A percentile compares a stretch with the other conserved stretches of the same genome.
Evolutionary conservation across 1,140 invertebrate species (phyloP).

Genomic region (Eulimnadia texana): DNA sequence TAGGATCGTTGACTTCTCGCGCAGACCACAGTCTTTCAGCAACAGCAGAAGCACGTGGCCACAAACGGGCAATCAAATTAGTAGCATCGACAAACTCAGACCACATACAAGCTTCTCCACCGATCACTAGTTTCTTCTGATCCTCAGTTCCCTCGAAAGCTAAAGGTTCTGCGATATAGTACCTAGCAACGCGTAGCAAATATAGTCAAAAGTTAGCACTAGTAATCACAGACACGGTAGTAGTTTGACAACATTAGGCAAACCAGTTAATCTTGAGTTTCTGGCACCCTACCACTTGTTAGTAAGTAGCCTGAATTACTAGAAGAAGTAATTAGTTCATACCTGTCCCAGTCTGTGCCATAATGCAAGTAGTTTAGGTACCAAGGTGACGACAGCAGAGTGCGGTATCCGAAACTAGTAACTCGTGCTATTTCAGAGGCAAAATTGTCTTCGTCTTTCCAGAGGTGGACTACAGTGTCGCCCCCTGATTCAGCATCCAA

Average conservation of each 20-base stretch:
- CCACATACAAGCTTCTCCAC: conserved; percentile 88
- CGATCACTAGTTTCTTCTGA: conserved; percentile 45
- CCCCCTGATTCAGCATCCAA: neutral
- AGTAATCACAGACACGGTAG: too few relatives aligned
- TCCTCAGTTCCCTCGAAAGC: conserved; percentile 35
- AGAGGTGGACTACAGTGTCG: conserved; percentile 56
- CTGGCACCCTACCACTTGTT: too few relatives aligned
- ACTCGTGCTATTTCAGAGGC: conserved; percentile 31
- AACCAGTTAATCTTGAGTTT: too few relatives aligned
- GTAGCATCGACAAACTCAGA: conserved; percentile 61
- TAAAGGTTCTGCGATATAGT: conserved; percentile 59
- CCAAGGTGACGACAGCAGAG: conserved; percentile 64
- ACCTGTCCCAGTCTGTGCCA: conserved; percentile 55
- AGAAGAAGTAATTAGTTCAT: too few relatives aligned
- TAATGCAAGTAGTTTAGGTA: conserved; percentile 60
- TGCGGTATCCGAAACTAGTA: conserved; percentile 40
- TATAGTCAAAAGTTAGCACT: too few relatives aligned
- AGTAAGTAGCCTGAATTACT: too few relatives aligned
- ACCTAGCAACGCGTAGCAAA: too few relatives aligned
- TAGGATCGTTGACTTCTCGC: conserved; percentile 26
- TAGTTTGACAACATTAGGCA: too few relatives aligned
- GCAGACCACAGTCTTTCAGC: conserved; percentile 72
- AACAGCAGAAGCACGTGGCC: conserved; percentile 62
- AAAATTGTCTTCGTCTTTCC: conserved; percentile 37
- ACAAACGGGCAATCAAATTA: conserved; percentile 45